Conservation (phyloP, 2,888 invertebrate genomes). For the Eupelmus urozonus region DNA sequence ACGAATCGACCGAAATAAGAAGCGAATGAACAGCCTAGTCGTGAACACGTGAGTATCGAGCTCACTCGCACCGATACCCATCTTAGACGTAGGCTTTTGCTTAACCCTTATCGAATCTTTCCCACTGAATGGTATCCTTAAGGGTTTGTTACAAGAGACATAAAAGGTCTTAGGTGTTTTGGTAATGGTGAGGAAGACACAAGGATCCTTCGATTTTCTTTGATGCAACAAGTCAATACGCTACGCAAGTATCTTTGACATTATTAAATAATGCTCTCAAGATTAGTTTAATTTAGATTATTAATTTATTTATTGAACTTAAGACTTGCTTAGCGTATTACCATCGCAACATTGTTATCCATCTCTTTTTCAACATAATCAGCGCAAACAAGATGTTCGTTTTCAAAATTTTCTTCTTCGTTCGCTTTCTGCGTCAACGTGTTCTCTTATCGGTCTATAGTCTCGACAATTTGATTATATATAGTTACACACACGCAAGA, state of each 20-base stretch:
- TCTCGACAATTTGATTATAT: not conserved
- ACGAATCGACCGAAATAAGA: constrained; percentile 24
- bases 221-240: constrained; percentile 46
- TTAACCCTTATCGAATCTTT: constrained; percentile 45
- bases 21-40: not conserved
- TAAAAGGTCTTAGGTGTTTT: not conserved
- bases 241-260: constrained; percentile 11
- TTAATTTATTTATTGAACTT: too few species aligned
- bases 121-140: constrained; percentile 7
- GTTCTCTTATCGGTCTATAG: constrained; percentile 1
- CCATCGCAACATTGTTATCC: not conserved
- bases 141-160: constrained; percentile 3
- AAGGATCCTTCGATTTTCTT: constrained; percentile 37
- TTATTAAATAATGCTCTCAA: too few species aligned
- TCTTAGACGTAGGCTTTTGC: not conserved
- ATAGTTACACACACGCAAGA: not conserved
- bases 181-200: constrained; percentile 16
- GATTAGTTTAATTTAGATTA: too few species aligned
- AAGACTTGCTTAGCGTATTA: not conserved
- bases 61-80: constrained; percentile 7
- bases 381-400: not conserved
- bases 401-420: not conserved
- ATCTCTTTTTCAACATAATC: not conserved
- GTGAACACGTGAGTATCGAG: not conserved
- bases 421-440: not conserved